phyloP scores from a whole-genome alignment of 1,140 invertebrate genomes.

The Liolophura sinensis region DNA sequence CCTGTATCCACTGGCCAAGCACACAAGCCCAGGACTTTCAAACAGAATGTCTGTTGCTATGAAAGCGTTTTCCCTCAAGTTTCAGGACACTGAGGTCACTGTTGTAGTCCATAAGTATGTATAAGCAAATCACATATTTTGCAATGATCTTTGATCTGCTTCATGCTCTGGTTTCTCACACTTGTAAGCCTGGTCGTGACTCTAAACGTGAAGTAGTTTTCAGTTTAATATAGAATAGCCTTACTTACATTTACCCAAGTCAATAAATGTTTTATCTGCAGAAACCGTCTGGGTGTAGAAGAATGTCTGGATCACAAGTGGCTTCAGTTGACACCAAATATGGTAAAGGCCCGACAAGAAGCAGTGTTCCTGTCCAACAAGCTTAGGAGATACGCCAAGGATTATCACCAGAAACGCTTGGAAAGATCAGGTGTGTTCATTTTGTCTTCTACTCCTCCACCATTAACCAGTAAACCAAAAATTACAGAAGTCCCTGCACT shows the following conservation, averaged over 20 bases:
- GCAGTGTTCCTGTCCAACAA: slow-evolving; percentile 61
- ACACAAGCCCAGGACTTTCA: too few relatives aligned
- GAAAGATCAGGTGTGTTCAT: too few relatives aligned
- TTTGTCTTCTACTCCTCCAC: too few relatives aligned
- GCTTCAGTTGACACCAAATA: slow-evolving; percentile 87
- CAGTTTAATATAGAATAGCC: slow-evolving; percentile 2
- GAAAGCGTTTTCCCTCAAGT: too few relatives aligned
- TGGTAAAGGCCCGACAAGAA: slow-evolving; percentile 89
- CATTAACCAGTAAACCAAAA: too few relatives aligned
- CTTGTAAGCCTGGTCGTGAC: not conserved
- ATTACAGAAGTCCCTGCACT: too few relatives aligned
- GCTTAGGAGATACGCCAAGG: slow-evolving; percentile 42
- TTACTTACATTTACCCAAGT: slow-evolving; percentile 6
- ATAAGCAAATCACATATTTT: not conserved
- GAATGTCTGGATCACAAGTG: slow-evolving; percentile 96
- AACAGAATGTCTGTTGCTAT: too few relatives aligned
- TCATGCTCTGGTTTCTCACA: not conserved
- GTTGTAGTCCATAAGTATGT: not conserved
- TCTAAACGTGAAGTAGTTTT: slow-evolving; percentile 5
- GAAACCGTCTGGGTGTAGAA: slow-evolving; percentile 89
- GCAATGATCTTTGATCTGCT: not conserved
- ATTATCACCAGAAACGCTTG: slow-evolving; percentile 21
- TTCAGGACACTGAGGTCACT: not conserved
- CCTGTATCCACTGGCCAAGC: too few relatives aligned
- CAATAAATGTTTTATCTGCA: slow-evolving; percentile 59